Conservation (phyloP, 2,888 invertebrate species). For the Leucophenga montana region DNA sequence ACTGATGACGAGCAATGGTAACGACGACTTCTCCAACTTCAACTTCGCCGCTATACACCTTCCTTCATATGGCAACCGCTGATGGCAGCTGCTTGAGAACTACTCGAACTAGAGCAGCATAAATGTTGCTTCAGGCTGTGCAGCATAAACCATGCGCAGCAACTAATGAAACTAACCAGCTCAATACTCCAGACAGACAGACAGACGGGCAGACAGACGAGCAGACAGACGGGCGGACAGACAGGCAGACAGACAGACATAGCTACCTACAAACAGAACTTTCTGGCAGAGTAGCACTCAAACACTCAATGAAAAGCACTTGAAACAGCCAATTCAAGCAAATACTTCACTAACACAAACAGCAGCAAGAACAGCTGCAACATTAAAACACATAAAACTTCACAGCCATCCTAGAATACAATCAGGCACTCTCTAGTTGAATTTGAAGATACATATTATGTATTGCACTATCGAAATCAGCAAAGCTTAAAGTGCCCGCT, state of each 20-base stretch:
- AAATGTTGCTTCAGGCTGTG: too few species aligned
- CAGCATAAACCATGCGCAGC: background rate
- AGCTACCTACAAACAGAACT: constrained; percentile 1
- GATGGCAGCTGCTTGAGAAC: background rate
- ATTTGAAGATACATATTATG: too few species aligned
- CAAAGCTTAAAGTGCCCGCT: constrained; percentile 33
- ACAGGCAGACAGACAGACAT: constrained; percentile 4
- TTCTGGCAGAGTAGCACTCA: constrained; percentile 1
- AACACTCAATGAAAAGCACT: constrained; percentile 26
- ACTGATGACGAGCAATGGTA: too few species aligned
- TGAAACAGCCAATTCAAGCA: constrained; percentile 33
- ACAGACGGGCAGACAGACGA: background rate
- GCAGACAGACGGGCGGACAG: background rate
- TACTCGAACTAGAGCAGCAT: too few species aligned
- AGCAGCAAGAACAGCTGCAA: background rate
- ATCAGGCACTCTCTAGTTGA: background rate
- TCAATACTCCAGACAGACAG: background rate
- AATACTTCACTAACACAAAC: constrained; percentile 12
- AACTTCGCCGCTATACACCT: too few species aligned
- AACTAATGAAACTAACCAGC: background rate
- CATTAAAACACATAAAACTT: background rate
- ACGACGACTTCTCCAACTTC: too few species aligned
- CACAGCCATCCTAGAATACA: background rate
- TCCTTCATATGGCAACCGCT: too few species aligned
- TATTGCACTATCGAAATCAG: background rate